These are phyloP conservation scores for Heliopora coerulea DNA, from an alignment of 92 coral and sea anemone genomes.

Conservation along the genomic window DNA sequence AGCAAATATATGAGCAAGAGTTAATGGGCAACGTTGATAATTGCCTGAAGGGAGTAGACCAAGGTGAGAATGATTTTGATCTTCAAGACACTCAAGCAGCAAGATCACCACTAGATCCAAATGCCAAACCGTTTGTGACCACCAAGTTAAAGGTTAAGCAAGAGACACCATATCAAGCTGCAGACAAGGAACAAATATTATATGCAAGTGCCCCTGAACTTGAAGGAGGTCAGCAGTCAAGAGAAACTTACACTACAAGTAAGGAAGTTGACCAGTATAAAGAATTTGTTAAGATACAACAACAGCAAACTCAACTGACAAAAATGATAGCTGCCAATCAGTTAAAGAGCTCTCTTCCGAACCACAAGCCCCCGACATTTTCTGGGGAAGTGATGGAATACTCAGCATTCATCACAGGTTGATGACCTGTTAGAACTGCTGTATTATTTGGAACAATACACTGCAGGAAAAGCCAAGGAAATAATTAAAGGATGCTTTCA, in stretches of 20 bases:
- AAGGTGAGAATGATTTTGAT: neutral
- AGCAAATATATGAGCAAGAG: constrained; percentile 53
- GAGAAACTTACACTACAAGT: no score
- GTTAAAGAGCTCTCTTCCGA: constrained; percentile 55
- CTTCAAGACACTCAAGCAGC: no score
- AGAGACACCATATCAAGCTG: neutral
- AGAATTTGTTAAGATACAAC: constrained; percentile 56
- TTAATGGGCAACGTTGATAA: constrained; percentile 28
- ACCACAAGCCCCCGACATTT: constrained; percentile 59
- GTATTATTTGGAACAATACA: constrained; percentile 63
- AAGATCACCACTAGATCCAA: constrained; percentile 6
- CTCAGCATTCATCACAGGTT: constrained; percentile 63
- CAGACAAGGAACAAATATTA: neutral
- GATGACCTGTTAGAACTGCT: constrained; percentile 51
- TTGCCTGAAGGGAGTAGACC: no score
- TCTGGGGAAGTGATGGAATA: constrained; percentile 63
- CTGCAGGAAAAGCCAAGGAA: constrained; percentile 58
- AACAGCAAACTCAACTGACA: constrained; percentile 56
- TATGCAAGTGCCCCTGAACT: no score
- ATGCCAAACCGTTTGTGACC: constrained; percentile 6
- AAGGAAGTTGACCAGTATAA: constrained; percentile 1
- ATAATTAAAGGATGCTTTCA: constrained; percentile 57
- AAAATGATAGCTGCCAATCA: constrained; percentile 61
- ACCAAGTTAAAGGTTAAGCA: neutral
- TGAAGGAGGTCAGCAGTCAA: no score